phyloP scores from a whole-genome alignment of 2,888 invertebrate genomes.

The Stenotaenia linearis region DNA sequence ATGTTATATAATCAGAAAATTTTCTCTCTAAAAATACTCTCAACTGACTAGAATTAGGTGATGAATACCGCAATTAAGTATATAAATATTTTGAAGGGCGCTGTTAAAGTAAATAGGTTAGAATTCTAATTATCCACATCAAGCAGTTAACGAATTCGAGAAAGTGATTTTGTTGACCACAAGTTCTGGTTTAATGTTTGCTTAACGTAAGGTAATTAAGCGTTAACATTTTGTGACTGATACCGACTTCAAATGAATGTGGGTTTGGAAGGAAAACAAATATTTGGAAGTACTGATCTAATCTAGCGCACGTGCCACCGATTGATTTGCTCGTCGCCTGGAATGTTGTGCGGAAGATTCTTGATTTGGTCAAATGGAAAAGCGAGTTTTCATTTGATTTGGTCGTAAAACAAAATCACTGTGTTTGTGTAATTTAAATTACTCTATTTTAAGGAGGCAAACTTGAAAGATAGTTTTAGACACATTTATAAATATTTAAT shows the following conservation, averaged over 20 bases:
- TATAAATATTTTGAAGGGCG: not conserved
- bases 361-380: not conserved
- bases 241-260: not conserved
- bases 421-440: too few species aligned
- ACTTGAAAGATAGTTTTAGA: too few species aligned
- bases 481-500: too few species aligned
- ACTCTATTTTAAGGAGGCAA: too few species aligned
- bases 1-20: not conserved
- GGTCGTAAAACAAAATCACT: too few species aligned
- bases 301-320: not conserved
- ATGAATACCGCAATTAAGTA: too few species aligned
- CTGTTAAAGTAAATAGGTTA: not conserved
- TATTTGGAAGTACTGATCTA: not conserved
- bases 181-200: not conserved
- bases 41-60: too few species aligned
- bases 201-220: not conserved
- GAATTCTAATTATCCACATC: not conserved
- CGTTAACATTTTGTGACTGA: not conserved
- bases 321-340: not conserved
- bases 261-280: not conserved
- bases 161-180: not conserved
- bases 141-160: not conserved
- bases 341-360: not conserved
- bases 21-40: not conserved
- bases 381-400: not conserved